phyloP scores from a whole-genome alignment of 2,888 invertebrate species.

The Hylaea fasciaria region DNA sequence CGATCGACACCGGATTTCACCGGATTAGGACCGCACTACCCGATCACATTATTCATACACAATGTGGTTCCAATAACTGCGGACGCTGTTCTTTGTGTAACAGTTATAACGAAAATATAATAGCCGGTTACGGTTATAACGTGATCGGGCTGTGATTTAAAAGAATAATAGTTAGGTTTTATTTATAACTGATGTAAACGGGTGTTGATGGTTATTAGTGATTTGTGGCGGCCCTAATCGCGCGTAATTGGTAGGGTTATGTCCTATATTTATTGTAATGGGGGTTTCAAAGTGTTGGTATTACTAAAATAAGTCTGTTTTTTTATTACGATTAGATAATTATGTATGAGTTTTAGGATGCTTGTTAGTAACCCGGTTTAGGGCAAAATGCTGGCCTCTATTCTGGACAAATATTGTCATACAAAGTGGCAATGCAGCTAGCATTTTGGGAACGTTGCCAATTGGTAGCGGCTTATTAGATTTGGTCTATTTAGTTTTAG shows the following conservation, averaged over 20 bases:
- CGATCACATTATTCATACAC: constrained; percentile 22
- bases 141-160: neutral
- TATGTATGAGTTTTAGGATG: neutral
- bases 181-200: constrained; percentile 16
- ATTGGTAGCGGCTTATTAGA: too few relatives aligned
- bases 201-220: constrained; percentile 50
- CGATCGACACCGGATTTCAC: constrained; percentile 2
- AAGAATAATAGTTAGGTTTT: too few relatives aligned
- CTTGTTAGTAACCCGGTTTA: neutral
- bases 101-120: constrained; percentile 11
- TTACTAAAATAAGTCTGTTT: neutral
- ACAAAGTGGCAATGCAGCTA: too few relatives aligned
- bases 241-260: constrained; percentile 49
- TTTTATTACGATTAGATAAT: neutral
- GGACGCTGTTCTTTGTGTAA: constrained; percentile 16
- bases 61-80: constrained; percentile 29
- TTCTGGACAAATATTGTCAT: too few relatives aligned
- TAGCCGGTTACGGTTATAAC: constrained; percentile 47
- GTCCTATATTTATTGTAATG: constrained; percentile 49
- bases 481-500: too few relatives aligned
- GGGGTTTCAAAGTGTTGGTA: constrained; percentile 1
- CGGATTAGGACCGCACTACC: constrained; percentile 21
- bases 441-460: too few relatives aligned
- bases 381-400: too few relatives aligned
- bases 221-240: constrained; percentile 55